phyloP scores from a whole-genome alignment of 1,140 invertebrate species.

The Eupristina koningsbergeri region DNA sequence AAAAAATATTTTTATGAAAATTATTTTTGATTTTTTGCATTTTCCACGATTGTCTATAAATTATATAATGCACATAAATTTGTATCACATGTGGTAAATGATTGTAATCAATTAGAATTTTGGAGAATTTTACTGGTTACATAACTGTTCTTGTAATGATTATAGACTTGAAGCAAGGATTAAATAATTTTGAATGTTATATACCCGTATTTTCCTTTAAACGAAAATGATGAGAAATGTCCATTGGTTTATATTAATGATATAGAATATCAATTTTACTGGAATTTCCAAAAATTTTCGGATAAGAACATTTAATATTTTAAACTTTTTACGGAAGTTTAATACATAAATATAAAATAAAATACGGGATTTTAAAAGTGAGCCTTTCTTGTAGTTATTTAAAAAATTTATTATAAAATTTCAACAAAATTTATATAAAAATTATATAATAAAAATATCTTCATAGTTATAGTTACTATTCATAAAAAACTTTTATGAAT shows the following conservation, averaged over 20 bases:
- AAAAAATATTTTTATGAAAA: not conserved
- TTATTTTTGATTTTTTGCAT: not conserved
- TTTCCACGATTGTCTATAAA: conserved; percentile 1
- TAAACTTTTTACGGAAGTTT: not conserved
- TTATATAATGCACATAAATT: not conserved
- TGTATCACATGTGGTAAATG: not conserved
- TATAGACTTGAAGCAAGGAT: not conserved
- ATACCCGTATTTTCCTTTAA: not conserved
- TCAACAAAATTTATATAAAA: too few relatives aligned
- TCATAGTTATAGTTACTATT: too few relatives aligned
- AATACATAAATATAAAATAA: not conserved
- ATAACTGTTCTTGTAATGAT: not conserved
- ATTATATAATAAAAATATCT: too few relatives aligned
- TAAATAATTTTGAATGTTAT: conserved; percentile 12
- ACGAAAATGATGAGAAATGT: not conserved
- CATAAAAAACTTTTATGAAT: too few relatives aligned
- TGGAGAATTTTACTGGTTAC: not conserved
- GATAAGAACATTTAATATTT: not conserved
- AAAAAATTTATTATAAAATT: too few relatives aligned
- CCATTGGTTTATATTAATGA: not conserved
- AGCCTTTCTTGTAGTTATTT: not conserved
- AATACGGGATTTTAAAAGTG: not conserved
- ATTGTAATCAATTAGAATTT: not conserved
- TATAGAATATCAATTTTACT: not conserved
- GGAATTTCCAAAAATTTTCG: not conserved